Base-by-base conservation (phyloP, 2,888 invertebrate genomes). In the Eurytoma adleriae region DNA sequence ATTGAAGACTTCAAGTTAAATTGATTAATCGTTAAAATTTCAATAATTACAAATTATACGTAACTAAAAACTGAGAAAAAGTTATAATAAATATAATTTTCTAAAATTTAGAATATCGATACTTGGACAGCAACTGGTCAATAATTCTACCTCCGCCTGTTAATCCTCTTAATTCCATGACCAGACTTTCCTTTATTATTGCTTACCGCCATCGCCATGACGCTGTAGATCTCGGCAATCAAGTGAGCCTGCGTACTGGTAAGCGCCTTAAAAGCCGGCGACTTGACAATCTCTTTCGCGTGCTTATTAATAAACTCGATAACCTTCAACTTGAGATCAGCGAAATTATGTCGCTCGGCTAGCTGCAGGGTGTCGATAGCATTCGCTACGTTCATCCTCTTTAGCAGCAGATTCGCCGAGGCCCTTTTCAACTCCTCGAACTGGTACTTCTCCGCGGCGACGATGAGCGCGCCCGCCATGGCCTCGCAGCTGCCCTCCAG, bases 401-500 rank as follows among this genome's bases (percentile, higher is more conserved):
- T 12, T 0, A 61, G 5, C 0, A 76, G 20, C 16, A 5, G 18
- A 3, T 30, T 40, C 20, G 30, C 62, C 20, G 69, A 76, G 1
- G 10, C 4, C 12, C 0, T 13, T 14, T 76, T 76, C 27, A 76
- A 27, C 16, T 62, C 62, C 1, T 76, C 76, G 13, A 76, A 40
- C n/a, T 61, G 54, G 40, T 76, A 76, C 54, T 69, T 62, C 16
- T 76, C 76, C 0, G 76, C 76, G 0, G 54, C 69, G n/a, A 12
- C 59, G 4, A 76, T 0, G 0, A 76, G 27, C 2, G 20, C 40
- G 0, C 7, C 50, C 13, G 69, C 62, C 18, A 18, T 40, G 16
- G 30, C 14, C 14, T 40, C 5, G 4, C 24, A 4, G 16, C 27
- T 64, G 24, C 2, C 24, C 3, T 52, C 20, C 40, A 40, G 5